A percentile compares a stretch with the other conserved stretches of the same genome.
These are phyloP conservation scores for Bombus sibiricus DNA, from an alignment of 1,140 invertebrate species.

Conservation along the genomic window DNA sequence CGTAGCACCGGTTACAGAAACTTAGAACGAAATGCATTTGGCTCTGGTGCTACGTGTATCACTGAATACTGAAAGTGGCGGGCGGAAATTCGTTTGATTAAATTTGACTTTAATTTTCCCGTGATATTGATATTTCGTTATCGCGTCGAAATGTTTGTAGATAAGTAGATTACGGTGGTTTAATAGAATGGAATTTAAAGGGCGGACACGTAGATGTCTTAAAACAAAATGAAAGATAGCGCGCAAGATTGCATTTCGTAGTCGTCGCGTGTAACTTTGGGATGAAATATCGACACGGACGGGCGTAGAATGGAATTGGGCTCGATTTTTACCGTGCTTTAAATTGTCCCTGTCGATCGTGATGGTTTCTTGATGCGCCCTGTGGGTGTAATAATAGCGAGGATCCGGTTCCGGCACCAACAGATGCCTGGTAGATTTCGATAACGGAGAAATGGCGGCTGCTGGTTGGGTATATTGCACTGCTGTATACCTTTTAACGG, in stretches of 20 bases:
- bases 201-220: background rate
- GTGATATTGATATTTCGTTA: background rate
- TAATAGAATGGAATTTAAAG: background rate
- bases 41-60: background rate
- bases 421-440: conserved; percentile 91
- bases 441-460: conserved; percentile 88
- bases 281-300: background rate
- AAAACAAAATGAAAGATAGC: background rate
- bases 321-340: conserved; percentile 78
- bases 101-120: background rate
- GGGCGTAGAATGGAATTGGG: background rate
- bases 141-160: background rate
- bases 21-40: background rate
- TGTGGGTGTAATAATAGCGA: conserved; percentile 87
- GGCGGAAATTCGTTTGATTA: background rate
- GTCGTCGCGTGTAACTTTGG: no score
- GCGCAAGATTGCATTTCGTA: background rate
- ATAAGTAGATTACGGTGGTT: background rate
- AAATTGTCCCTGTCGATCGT: conserved; percentile 84
- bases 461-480: conserved; percentile 91
- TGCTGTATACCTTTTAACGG: conserved; percentile 88
- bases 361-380: conserved; percentile 84
- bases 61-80: background rate
- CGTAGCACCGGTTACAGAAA: background rate
- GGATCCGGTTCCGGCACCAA: conserved; percentile 88